phyloP scores from a whole-genome alignment of 2,888 invertebrate genomes.

The Tupiocoris notatus region DNA sequence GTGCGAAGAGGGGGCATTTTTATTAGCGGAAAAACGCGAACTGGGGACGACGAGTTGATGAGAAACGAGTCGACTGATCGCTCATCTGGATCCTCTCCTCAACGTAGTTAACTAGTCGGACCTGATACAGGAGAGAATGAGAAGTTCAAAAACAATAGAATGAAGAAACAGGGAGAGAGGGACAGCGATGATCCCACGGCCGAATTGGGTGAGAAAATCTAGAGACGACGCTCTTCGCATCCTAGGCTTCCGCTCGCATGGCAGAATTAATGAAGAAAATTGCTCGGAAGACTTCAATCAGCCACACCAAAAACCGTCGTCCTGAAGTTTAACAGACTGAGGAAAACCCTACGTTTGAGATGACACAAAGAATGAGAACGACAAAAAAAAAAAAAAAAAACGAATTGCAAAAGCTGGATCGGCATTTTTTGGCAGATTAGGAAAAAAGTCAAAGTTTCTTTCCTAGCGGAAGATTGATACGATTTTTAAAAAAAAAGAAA shows the following conservation, averaged over 20 bases:
- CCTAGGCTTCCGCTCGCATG: neutral
- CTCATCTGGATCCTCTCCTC: no score
- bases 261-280: neutral
- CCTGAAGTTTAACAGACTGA: no score
- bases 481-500: no score
- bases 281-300: no score
- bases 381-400: no score
- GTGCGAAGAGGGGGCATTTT: neutral
- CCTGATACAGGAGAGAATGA: neutral
- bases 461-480: no score
- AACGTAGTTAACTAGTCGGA: neutral
- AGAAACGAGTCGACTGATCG: neutral
- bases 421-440: no score
- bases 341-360: no score
- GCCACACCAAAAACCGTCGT: no score
- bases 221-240: conserved; percentile 4
- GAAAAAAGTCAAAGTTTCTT: no score
- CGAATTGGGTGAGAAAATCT: conserved; percentile 34
- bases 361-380: no score
- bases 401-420: no score
- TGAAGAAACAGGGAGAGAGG: conserved; percentile 6
- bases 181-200: conserved; percentile 15
- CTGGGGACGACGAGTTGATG: neutral
- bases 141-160: conserved; percentile 1
- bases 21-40: neutral